Evolutionary conservation across 1,140 invertebrate genomes (phyloP), one percentile per base, ranked within the genome.

Genomic region (Hyles euphorbiae): DNA sequence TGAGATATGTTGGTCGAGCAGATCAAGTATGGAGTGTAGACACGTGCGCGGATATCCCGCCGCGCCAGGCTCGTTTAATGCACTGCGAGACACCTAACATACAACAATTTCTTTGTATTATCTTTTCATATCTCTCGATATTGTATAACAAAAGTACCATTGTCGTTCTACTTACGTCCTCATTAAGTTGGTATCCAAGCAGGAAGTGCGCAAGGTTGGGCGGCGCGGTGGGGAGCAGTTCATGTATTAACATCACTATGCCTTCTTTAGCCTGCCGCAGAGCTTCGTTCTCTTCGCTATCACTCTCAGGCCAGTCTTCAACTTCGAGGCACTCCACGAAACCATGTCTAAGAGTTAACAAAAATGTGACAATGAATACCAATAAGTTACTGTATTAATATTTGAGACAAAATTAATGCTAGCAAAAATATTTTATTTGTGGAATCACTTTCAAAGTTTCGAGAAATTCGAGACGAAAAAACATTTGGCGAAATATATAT

Each of bases 151-250:
- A 22, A 1, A 22, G 22, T 22, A 22, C 22, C 22, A 22, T 22
- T 22, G 22, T 22, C 2, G 46, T 10, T 9, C 9, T 22, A 70
- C 81, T 74, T 9, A 87, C 83, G 51, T 90, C 88, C 11, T 85
- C 80, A 3, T 87, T 83, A 0, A 96, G 90, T 67, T 97, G 93
- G 83, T 97, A 97, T 2, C 97, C 97, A 0, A 98, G 90, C n/a
- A 99, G 88, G 80, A 95, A 97, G 79, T 97, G 96, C 3, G 95
- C 93, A 3, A 98, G 83, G 89, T 98, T 98, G 6, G 96, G 96
- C 32, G 94, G 81, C 1, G 94, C 92, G 52, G 95, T 92, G 3
- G 90, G 90, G 48, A 98, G 89, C 75, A 94, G 94, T 64, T 94
- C 91, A 76, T 96, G 92, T 67, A 98, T 78, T 6, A 98, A 82